Evolutionary conservation across 2,888 invertebrate genomes (phyloP), one percentile per base, ranked within the genome.

Genomic region (Orchesella flavescens): DNA sequence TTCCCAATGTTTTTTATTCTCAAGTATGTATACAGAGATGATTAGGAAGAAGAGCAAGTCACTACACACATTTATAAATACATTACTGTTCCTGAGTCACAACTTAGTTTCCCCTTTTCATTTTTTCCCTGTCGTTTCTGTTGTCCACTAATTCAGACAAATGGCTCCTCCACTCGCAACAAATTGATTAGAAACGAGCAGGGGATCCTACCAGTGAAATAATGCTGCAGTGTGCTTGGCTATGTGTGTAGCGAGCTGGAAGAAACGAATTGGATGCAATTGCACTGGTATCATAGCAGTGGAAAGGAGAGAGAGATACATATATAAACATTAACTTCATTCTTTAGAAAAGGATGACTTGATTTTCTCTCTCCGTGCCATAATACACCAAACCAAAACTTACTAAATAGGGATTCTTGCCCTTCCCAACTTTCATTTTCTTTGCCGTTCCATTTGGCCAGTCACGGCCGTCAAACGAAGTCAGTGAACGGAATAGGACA

Each of bases 121-220:
- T 68, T 66, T 79, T 80, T 72, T 66, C 59, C 77, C 84, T 87
- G 87, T 81, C 87, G 85, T 84, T 84, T 83, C 79, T 87, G 82
- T 84, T 88, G 88, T 88, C 88, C 88, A 88, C 88, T 88, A 88
- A 88, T 88, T 88, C 87, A 88, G 87, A 88, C 88, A 88, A 88
- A 88, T 88, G 88, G 88, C 87, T 87, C 88, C 88, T 86, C 86
- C 85, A 81, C 85, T 85, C 86, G 78, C 83, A 87, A 85, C 86
- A 88, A 88, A 88, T 88, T 88, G 88, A 88, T 88, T 88, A 88
- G 86, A 88, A 83, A 87, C 84, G 85, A 87, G 85, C 84, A 85
- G 87, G 86, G 87, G 84, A 85, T 81, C 80, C 78, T 53, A 69
- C 59, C 44, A 68, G 49, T 69, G 77, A 77, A 59, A 69, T 24